Evolutionary conservation across 2,113 vertebrate genomes (phyloP), one percentile per base, ranked within the genome.

Genomic region (Archilochus colubris): DNA sequence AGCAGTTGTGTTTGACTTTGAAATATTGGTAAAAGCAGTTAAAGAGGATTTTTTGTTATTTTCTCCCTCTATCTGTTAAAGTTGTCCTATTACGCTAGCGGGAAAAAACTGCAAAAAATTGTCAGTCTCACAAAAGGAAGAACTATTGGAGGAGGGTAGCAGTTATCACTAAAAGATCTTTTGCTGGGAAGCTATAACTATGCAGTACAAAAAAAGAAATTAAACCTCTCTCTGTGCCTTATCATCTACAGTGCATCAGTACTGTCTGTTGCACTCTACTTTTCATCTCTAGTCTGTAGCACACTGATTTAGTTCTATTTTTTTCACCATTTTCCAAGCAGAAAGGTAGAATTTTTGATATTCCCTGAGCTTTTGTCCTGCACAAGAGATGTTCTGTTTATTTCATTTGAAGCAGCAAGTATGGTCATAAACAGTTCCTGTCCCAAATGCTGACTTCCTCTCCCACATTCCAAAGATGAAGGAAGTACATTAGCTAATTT

Each of bases 21-120:
- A 96, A 93, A 93, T 78, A 70, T 30, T 78, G 33, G 8, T n/a
- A 68, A 83, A 86, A 86, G 15, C 36, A 64, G 31, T 91, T 72
- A 28, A 67, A 75, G 6, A n/a, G 15, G 2, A 19, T 36, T 58
- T 70, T 72, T 55, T 55, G 12, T 38, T 94, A n/a, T 70, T 76
- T 91, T 69, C 40, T 20, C 7, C 10, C 10, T 72, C 21, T 33
- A 74, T 30, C 46, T 78, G 30, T 77, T 80, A 69, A 76, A 82
- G 23, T 23, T 73, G 24, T 57, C 7, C 28, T 89, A 51, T 89
- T 75, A 40, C 3, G 0, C 14, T 70, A 51, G 54, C 43, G 18
- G 24, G 46, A 12, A 69, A 73, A 17, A n/a, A 30, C 44, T 40
- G 6, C 1, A 40, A 53, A 93, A 58, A 48, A 48, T 5, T 83